Evolutionary conservation across 2,113 vertebrate species (phyloP).

Genomic region (Formicarius rufipectus): DNA sequence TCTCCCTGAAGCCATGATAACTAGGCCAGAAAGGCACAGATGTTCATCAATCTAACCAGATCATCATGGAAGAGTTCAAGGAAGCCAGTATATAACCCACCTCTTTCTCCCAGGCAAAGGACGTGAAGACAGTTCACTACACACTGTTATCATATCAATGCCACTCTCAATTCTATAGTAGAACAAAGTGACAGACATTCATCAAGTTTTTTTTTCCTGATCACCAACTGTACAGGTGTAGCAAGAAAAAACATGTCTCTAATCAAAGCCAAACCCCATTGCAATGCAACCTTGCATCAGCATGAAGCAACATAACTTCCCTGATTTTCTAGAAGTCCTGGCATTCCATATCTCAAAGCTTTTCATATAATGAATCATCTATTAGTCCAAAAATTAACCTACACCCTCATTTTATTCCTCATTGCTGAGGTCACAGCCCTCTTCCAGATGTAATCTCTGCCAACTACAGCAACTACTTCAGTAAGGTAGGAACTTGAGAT

Average conservation of each 20-base stretch:
- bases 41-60: neutral
- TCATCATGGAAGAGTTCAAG: neutral
- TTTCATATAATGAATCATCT: neutral
- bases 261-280: neutral
- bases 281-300: neutral
- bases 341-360: neutral
- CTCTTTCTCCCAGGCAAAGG: neutral
- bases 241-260: neutral
- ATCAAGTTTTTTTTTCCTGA: neutral
- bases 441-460: neutral
- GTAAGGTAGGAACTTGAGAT: neutral
- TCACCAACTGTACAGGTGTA: neutral
- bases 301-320: neutral
- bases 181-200: neutral
- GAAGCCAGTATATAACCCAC: neutral
- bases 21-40: neutral
- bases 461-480: neutral
- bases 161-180: neutral
- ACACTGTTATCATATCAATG: neutral
- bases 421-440: neutral
- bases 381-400: neutral
- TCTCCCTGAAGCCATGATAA: neutral
- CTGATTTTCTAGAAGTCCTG: neutral
- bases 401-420: neutral
- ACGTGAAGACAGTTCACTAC: neutral